Conservation (phyloP, 1,140 invertebrate species). For the Trachymyrmex cornetzi region DNA sequence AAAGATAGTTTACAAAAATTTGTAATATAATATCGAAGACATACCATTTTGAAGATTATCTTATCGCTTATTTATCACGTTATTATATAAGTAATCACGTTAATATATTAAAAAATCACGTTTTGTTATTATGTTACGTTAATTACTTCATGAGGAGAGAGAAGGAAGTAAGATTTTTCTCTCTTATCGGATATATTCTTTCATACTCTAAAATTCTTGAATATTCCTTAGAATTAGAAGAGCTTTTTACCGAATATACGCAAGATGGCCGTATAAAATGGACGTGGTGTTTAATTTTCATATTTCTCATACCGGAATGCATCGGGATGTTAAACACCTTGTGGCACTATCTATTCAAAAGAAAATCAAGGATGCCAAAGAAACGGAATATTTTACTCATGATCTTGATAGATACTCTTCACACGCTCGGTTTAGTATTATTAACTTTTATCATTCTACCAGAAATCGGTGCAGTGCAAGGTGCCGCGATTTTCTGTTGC, state of each 20-base stretch:
- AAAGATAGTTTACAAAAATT: neutral
- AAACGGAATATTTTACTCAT: slow-evolving; percentile 88
- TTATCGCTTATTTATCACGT: neutral
- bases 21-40: neutral
- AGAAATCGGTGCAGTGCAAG: slow-evolving; percentile 95
- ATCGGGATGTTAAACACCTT: slow-evolving; percentile 92
- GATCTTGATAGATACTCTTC: slow-evolving; percentile 92
- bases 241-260: slow-evolving; percentile 91
- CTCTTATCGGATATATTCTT: slow-evolving; percentile 6
- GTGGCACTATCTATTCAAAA: slow-evolving; percentile 95
- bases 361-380: slow-evolving; percentile 87
- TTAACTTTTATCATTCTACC: slow-evolving; percentile 95
- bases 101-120: neutral
- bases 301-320: slow-evolving; percentile 93
- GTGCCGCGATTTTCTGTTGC: slow-evolving; percentile 95
- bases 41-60: neutral
- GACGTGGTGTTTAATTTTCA: slow-evolving; percentile 95
- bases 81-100: neutral
- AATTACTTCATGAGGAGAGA: neutral
- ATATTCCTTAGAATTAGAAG: slow-evolving; percentile 81
- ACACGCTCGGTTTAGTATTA: slow-evolving; percentile 93
- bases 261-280: slow-evolving; percentile 93
- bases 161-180: no score
- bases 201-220: neutral
- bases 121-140: neutral